Percentiles rank a stretch among this genome's conserved stretches.
Evolutionary conservation across 2,113 vertebrate species (phyloP).

Genomic region (Fregetta grallaria): DNA sequence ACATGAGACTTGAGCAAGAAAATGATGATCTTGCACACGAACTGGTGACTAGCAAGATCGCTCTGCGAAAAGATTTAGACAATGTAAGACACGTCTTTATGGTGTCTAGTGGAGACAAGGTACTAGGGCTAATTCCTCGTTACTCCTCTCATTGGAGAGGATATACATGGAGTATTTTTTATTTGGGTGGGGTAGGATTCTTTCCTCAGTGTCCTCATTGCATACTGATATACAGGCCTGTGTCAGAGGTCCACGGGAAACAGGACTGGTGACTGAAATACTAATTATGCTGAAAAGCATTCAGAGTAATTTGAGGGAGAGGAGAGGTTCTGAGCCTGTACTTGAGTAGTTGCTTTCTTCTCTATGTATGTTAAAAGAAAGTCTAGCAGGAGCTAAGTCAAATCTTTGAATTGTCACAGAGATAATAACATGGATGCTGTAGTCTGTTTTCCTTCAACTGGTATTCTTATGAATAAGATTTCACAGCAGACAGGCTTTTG

Average conservation of each 20-base stretch:
- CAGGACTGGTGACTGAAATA: not conserved
- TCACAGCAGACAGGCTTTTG: not conserved
- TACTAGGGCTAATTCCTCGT: not conserved
- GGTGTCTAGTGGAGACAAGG: not conserved
- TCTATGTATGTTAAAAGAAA: not conserved
- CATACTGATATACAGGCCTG: fast-evolving
- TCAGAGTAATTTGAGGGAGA: not conserved
- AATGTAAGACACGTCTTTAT: slow-evolving; percentile 79
- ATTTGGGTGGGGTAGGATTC: not conserved
- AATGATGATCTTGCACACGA: slow-evolving; percentile 98
- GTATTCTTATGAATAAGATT: not conserved
- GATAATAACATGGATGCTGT: not conserved
- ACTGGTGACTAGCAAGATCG: slow-evolving; percentile 98
- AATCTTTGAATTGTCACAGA: not conserved
- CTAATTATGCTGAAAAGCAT: not conserved
- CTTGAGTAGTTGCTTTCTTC: not conserved
- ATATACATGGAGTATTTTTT: fast-evolving
- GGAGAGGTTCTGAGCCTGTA: not conserved
- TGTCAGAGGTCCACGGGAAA: not conserved
- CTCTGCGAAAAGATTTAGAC: slow-evolving; percentile 93
- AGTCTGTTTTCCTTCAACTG: not conserved
- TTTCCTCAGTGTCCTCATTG: not conserved
- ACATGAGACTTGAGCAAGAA: slow-evolving; percentile 98
- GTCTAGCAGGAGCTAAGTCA: not conserved
- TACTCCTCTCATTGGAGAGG: not conserved